Evolutionary conservation across 1,140 invertebrate genomes (phyloP).

Genomic region (Drosophila takahashii): DNA sequence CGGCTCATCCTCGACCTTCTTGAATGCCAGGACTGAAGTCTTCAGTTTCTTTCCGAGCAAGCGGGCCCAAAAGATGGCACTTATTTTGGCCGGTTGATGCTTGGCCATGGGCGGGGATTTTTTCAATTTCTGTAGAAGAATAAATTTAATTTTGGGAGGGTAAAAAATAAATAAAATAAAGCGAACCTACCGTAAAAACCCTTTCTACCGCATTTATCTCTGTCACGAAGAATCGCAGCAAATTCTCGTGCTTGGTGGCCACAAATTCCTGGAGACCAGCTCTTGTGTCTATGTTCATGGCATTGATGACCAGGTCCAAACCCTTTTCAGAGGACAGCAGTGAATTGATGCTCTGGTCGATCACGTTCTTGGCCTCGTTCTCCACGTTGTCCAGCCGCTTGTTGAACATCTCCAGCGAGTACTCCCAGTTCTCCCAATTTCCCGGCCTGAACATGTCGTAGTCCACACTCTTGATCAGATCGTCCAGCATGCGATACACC

Average conservation of each 20-base stretch:
- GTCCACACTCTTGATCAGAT: conserved; percentile 90
- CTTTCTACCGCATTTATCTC: conserved; percentile 90
- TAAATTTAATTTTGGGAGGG: neutral
- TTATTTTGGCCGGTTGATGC: conserved; percentile 91
- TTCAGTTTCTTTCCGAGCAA: conserved; percentile 92
- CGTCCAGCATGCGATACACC: conserved; percentile 86
- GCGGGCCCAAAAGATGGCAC: conserved; percentile 93
- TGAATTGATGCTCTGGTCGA: conserved; percentile 93
- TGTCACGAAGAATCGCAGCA: conserved; percentile 93
- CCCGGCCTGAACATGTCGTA: conserved; percentile 92
- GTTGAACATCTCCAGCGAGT: conserved; percentile 91
- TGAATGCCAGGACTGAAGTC: conserved; percentile 91
- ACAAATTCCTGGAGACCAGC: conserved; percentile 89
- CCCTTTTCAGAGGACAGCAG: conserved; percentile 92
- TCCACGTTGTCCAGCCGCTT: conserved; percentile 91
- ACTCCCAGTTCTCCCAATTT: conserved; percentile 93
- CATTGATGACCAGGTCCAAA: conserved; percentile 91
- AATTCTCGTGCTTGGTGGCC: conserved; percentile 92
- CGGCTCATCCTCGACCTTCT: conserved; percentile 88
- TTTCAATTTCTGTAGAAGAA: conserved; percentile 86
- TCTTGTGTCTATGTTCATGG: conserved; percentile 91
- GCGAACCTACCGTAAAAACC: conserved; percentile 88
- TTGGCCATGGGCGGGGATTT: conserved; percentile 90
- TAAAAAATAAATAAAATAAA: too few relatives aligned
- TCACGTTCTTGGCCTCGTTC: conserved; percentile 92